These are phyloP conservation scores for Aplidium turbinatum DNA, from an alignment of 23 tunicate genomes.

Conservation along the genomic window DNA sequence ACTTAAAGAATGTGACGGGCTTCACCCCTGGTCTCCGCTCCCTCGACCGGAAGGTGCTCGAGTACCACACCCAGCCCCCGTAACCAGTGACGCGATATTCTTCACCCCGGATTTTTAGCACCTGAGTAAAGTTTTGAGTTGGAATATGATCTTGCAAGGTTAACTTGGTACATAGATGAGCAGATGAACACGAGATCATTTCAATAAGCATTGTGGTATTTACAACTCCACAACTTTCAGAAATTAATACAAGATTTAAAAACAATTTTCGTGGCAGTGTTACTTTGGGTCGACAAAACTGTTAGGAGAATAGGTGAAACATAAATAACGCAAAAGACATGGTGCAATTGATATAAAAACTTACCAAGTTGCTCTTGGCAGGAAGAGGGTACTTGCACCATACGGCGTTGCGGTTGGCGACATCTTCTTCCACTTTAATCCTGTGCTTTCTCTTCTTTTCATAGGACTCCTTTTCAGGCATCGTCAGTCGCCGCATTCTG, in stretches of 20 bases:
- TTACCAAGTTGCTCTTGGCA: conserved; percentile 48
- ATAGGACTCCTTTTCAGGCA: conserved; percentile 59
- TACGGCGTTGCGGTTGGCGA: conserved; percentile 56
- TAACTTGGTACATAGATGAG: too few species aligned
- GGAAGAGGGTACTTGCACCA: conserved; percentile 94
- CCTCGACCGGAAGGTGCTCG: conserved; percentile 30
- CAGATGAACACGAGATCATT: too few species aligned
- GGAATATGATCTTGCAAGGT: too few species aligned
- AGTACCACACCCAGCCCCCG: conserved; percentile 87
- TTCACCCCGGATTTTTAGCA: conserved; percentile 84
- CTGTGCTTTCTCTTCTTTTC: conserved; percentile 70
- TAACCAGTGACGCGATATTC: conserved; percentile 81
- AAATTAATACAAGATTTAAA: background rate
- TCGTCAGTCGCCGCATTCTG: conserved; percentile 51
- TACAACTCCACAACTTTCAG: too few species aligned
- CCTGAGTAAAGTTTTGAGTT: conserved; percentile 51
- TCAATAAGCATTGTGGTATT: too few species aligned
- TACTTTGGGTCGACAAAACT: background rate
- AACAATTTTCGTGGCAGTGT: background rate
- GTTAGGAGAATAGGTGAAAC: too few species aligned
- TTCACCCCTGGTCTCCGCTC: background rate
- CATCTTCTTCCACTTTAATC: conserved; percentile 51
- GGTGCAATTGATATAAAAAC: background rate
- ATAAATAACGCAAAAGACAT: too few species aligned
- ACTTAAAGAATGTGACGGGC: conserved; percentile 19